These are phyloP conservation scores for Seriola aureovittata DNA, from an alignment of 2,113 vertebrate species.

Conservation along the genomic window DNA sequence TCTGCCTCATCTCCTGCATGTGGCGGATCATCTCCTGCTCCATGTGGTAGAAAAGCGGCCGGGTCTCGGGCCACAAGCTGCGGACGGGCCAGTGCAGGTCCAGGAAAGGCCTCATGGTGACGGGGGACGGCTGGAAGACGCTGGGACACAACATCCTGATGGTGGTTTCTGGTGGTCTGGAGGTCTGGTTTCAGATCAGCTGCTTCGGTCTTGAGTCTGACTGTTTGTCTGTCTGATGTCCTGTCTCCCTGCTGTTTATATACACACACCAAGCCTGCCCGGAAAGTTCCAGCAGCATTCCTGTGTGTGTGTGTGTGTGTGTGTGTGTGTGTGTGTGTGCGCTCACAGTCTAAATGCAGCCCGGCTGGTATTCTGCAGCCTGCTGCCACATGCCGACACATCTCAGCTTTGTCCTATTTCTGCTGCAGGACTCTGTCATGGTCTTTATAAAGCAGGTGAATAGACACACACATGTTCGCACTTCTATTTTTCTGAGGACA, in stretches of 20 bases:
- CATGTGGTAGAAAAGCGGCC: constrained; percentile 80
- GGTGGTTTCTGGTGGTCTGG: neutral
- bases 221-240: constrained; percentile 27
- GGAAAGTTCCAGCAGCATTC: constrained; percentile 81
- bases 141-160: constrained; percentile 82
- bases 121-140: constrained; percentile 67
- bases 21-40: constrained; percentile 84
- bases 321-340: constrained; percentile 35
- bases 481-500: neutral
- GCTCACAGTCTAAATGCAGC: constrained; percentile 79
- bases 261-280: neutral
- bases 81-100: constrained; percentile 84
- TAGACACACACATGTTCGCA: constrained; percentile 1
- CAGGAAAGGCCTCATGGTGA: constrained; percentile 66
- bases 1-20: constrained; percentile 83
- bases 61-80: constrained; percentile 85
- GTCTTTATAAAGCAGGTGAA: constrained; percentile 61
- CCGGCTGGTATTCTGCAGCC: constrained; percentile 42
- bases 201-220: constrained; percentile 16
- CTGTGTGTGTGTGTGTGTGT: constrained; percentile 43
- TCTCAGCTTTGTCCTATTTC: constrained; percentile 79
- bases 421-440: constrained; percentile 57
- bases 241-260: constrained; percentile 64
- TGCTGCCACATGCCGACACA: too few relatives aligned
- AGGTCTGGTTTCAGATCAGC: neutral